phyloP scores from a whole-genome alignment of 2,888 invertebrate species.

The Mythimna lalbum region DNA sequence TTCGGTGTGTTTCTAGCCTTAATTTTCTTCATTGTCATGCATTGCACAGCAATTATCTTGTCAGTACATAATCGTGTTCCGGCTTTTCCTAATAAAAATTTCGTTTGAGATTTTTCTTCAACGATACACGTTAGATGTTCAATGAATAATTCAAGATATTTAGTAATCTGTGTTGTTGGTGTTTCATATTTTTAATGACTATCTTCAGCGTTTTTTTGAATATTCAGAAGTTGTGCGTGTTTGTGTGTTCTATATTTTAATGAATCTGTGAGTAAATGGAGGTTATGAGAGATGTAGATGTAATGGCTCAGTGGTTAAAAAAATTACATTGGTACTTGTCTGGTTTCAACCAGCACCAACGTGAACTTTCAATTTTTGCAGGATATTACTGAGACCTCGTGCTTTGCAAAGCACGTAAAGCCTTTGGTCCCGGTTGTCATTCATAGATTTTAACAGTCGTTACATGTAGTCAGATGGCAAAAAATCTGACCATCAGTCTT shows the following conservation, averaged over 20 bases:
- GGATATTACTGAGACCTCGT: no score
- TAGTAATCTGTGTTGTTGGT: slow-evolving; percentile 10
- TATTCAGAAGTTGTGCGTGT: not conserved
- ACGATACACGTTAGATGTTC: slow-evolving; percentile 25
- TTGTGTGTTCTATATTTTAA: not conserved
- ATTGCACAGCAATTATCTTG: slow-evolving; percentile 54
- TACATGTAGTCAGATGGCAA: no score
- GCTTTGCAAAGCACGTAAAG: no score
- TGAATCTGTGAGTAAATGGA: no score
- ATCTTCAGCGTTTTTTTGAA: not conserved
- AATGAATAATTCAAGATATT: slow-evolving; percentile 53
- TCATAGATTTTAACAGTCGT: no score
- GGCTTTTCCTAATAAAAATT: slow-evolving; percentile 59
- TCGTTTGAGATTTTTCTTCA: slow-evolving; percentile 24
- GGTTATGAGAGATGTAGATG: no score
- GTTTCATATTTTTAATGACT: slow-evolving; percentile 9
- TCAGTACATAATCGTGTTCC: slow-evolving; percentile 51
- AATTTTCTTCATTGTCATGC: slow-evolving; percentile 29
- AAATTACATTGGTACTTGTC: no score
- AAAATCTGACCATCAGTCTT: no score
- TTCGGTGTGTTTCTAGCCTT: slow-evolving; percentile 27
- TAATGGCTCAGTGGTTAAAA: no score
- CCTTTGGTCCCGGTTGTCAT: no score
- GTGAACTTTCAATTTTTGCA: no score
- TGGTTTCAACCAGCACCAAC: no score